Conservation (phyloP, 1,140 invertebrate species). For the Ericerus pela region DNA sequence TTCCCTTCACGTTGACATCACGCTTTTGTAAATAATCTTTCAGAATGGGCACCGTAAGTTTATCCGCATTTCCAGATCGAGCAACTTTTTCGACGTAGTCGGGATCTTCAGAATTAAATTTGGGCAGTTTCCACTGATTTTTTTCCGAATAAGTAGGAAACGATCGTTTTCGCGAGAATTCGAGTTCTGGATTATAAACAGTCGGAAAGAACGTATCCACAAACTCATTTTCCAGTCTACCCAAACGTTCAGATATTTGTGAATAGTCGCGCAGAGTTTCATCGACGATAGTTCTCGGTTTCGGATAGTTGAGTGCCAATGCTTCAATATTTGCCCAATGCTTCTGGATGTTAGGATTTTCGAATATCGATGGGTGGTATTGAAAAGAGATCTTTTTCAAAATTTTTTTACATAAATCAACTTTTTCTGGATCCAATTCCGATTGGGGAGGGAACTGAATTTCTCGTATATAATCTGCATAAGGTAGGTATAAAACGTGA, state of each 20-base stretch:
- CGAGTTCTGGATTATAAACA: background rate
- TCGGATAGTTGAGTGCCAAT: slow-evolving; percentile 6
- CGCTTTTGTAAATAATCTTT: background rate
- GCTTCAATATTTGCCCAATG: slow-evolving; percentile 17
- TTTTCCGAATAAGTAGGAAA: background rate
- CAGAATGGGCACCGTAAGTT: background rate
- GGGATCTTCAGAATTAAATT: background rate
- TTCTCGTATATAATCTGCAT: slow-evolving; percentile 2
- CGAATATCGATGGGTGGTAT: slow-evolving; percentile 2
- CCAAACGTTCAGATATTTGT: slow-evolving; percentile 7
- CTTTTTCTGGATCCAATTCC: background rate
- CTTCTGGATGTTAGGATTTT: slow-evolving; percentile 14
- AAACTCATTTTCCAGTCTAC: slow-evolving; percentile 6
- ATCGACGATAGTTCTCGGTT: background rate
- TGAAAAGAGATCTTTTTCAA: slow-evolving; percentile 1
- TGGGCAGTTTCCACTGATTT: background rate
- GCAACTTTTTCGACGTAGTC: background rate
- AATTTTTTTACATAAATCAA: background rate
- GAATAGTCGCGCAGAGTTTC: slow-evolving; percentile 10
- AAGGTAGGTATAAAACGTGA: slow-evolving; percentile 14
- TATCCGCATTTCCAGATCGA: background rate
- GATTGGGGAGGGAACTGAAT: background rate
- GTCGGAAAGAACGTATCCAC: background rate
- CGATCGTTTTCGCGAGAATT: background rate
- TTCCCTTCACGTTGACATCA: background rate